Evolutionary conservation across 1,140 invertebrate species (phyloP).

Genomic region (Rhopalosiphum maidis): DNA sequence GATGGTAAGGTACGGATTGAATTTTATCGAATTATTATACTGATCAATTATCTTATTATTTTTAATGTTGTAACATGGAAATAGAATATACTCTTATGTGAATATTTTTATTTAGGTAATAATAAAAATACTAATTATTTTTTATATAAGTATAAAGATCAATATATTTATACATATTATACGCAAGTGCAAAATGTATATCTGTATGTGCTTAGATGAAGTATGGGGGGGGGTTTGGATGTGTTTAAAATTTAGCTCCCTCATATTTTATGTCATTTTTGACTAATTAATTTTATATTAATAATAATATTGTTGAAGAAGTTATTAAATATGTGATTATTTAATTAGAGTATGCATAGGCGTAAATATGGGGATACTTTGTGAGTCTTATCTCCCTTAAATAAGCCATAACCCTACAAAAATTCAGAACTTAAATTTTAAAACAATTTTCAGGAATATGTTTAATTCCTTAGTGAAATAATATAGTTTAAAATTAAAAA

Average conservation of each 20-base stretch:
- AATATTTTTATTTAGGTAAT: neutral
- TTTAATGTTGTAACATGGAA: neutral
- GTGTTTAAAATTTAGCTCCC: neutral
- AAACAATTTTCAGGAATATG: too few relatives aligned
- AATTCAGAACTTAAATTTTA: too few relatives aligned
- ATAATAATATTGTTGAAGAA: too few relatives aligned
- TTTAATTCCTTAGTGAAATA: too few relatives aligned
- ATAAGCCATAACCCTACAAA: too few relatives aligned
- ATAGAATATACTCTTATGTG: neutral
- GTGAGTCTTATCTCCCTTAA: too few relatives aligned
- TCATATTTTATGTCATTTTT: too few relatives aligned
- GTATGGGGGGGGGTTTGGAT: neutral
- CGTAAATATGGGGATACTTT: too few relatives aligned
- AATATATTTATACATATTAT: neutral
- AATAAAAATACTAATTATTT: neutral
- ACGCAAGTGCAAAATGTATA: neutral
- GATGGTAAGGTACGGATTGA: neutral
- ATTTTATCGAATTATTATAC: neutral
- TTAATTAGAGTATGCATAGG: too few relatives aligned
- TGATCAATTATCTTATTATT: neutral
- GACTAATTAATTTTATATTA: too few relatives aligned
- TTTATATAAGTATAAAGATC: neutral
- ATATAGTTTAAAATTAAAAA: too few relatives aligned
- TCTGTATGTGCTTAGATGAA: neutral
- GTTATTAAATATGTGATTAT: too few relatives aligned